Conservation (phyloP, 1,140 invertebrate genomes). For the Galleria mellonella region DNA sequence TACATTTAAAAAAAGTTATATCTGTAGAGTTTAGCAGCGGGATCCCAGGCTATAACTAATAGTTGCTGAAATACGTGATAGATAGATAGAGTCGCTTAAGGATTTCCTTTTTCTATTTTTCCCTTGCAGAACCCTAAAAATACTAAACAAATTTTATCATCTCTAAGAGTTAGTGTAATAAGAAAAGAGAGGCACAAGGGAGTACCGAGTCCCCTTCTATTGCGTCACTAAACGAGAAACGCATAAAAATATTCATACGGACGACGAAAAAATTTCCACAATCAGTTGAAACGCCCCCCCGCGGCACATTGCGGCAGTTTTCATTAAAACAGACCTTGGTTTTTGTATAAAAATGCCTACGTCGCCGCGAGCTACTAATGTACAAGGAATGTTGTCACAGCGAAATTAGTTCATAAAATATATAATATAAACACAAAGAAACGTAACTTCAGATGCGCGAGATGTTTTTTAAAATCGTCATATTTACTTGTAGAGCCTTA, state of each 20-base stretch:
- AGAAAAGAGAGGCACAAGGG: slow-evolving; percentile 20
- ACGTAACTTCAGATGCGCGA: no score
- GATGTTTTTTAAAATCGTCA: no score
- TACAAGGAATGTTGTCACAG: slow-evolving; percentile 66
- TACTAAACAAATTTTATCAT: no score
- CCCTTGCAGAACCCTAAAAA: no score
- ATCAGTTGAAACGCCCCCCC: slow-evolving; percentile 58
- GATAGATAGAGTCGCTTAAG: no score
- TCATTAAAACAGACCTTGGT: slow-evolving; percentile 61
- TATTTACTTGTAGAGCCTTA: no score
- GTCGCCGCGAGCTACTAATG: slow-evolving; percentile 42
- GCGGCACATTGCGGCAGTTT: slow-evolving; percentile 61
- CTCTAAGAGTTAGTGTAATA: slow-evolving; percentile 9
- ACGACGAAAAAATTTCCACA: slow-evolving; percentile 48
- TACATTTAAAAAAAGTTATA: no score
- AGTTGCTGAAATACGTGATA: no score
- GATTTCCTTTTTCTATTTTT: no score
- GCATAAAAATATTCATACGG: slow-evolving; percentile 56
- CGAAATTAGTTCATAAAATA: slow-evolving; percentile 72
- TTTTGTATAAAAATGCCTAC: slow-evolving; percentile 61
- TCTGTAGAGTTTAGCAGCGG: no score
- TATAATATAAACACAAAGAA: slow-evolving; percentile 36
- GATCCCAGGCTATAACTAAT: no score
- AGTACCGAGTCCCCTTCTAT: slow-evolving; percentile 7
- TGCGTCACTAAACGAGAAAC: slow-evolving; percentile 15